These are phyloP conservation scores for Scopus umbretta DNA, from an alignment of 2,113 vertebrate genomes.

Conservation along the genomic window DNA sequence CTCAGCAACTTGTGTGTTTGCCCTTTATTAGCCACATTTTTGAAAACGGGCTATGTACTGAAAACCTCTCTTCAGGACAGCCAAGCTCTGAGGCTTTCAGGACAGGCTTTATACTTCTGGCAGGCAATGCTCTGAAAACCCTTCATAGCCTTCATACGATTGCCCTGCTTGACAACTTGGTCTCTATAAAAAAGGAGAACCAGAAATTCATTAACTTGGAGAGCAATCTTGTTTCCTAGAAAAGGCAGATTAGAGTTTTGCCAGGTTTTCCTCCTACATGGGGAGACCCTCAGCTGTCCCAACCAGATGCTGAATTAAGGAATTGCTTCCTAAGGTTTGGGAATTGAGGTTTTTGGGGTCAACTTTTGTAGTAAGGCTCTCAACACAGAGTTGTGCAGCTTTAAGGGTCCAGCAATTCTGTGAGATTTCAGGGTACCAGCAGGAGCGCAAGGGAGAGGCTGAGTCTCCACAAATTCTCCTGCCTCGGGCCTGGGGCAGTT, in stretches of 20 bases:
- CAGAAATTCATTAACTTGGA: not conserved
- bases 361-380: not conserved
- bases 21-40: not conserved
- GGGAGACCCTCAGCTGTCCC: not conserved
- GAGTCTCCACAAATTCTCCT: not conserved
- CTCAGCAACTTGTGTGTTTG: not conserved
- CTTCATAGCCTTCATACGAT: not conserved
- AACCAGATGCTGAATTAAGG: not conserved
- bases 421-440: not conserved
- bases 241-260: not conserved
- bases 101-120: not conserved
- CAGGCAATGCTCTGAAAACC: not conserved
- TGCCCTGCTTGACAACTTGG: not conserved
- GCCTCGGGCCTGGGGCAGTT: not conserved
- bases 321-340: not conserved
- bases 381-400: not conserved
- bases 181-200: not conserved
- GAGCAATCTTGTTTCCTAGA: not conserved
- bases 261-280: not conserved
- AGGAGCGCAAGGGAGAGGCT: rapidly evolving
- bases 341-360: rapidly evolving
- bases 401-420: not conserved
- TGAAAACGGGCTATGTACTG: not conserved
- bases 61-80: not conserved
- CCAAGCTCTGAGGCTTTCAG: not conserved